Conservation (phyloP, 2,113 vertebrate genomes). For the Cottus gobio region DNA sequence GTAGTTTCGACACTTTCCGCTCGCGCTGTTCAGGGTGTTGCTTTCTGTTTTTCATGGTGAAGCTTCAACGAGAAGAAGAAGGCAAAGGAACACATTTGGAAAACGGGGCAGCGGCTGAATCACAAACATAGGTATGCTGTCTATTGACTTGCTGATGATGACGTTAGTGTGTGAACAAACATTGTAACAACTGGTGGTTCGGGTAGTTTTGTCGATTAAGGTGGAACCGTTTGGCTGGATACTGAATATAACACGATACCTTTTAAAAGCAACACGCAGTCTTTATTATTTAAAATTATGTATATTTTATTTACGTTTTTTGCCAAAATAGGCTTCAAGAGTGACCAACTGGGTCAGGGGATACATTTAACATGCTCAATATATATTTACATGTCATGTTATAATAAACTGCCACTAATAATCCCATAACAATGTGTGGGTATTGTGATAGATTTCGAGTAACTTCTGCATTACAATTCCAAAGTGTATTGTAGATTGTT, state of each 20-base stretch:
- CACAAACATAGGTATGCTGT: conserved; percentile 37
- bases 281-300: neutral
- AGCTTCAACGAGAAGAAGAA: conserved; percentile 1
- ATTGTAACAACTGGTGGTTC: neutral
- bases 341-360: neutral
- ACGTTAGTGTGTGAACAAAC: neutral
- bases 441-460: neutral
- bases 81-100: neutral
- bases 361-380: neutral
- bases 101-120: neutral
- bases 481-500: neutral
- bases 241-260: neutral
- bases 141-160: neutral
- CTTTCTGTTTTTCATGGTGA: neutral
- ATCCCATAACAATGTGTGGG: neutral
- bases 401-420: neutral
- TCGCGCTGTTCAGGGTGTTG: neutral
- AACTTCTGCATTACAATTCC: neutral
- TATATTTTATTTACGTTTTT: neutral
- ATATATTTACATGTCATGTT: neutral
- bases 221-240: neutral
- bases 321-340: neutral
- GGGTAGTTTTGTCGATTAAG: neutral
- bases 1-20: conserved; percentile 48
- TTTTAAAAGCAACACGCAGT: neutral